phyloP scores from a whole-genome alignment of 2,888 invertebrate genomes.

The Tipula lateralis region DNA sequence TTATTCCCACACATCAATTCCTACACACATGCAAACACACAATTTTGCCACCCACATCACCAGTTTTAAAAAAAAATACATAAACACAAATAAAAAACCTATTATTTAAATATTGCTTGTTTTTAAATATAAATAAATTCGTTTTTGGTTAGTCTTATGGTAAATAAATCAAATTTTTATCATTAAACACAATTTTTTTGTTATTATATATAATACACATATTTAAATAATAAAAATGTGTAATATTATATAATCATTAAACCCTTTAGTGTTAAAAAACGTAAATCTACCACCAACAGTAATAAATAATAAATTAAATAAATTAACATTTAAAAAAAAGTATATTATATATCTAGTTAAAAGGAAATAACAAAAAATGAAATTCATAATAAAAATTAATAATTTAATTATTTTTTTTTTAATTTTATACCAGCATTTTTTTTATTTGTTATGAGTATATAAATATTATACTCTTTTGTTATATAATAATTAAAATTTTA shows the following conservation, averaged over 20 bases:
- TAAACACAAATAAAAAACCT: not conserved
- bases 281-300: not conserved
- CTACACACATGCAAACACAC: not conserved
- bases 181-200: not conserved
- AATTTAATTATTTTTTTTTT: not conserved
- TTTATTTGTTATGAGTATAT: not conserved
- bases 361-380: not conserved
- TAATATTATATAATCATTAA: not conserved
- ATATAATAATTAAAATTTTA: too few species aligned
- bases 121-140: not conserved
- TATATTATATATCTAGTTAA: not conserved
- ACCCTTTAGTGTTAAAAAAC: not conserved
- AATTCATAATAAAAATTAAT: not conserved
- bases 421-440: not conserved
- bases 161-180: not conserved
- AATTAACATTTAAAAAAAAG: not conserved
- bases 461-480: not conserved
- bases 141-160: not conserved
- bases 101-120: not conserved
- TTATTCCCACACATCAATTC: not conserved
- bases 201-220: not conserved
- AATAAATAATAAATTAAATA: constrained; percentile 2
- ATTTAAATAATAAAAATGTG: not conserved
- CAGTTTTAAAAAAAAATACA: not conserved
- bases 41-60: not conserved